Percentiles rank a stretch among this genome's conserved stretches.
These are phyloP conservation scores for Zaprionus camerounensis DNA, from an alignment of 1,140 invertebrate species.

Conservation along the genomic window DNA sequence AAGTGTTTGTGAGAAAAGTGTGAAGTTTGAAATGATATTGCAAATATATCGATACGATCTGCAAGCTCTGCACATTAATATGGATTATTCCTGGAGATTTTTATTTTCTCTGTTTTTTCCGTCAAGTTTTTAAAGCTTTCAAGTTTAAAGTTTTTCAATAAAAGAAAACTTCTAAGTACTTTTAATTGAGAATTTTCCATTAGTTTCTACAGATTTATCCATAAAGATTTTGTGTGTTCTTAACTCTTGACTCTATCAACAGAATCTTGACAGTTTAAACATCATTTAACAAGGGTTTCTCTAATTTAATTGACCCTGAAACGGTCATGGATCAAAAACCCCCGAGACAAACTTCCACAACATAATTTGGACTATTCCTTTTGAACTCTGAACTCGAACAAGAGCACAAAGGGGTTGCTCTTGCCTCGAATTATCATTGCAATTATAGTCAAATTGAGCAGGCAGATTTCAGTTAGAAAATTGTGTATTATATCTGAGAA, in stretches of 20 bases:
- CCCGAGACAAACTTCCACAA: not conserved
- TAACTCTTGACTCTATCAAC: not conserved
- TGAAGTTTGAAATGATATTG: not conserved
- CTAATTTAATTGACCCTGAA: constrained; percentile 13
- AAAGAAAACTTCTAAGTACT: too few species aligned
- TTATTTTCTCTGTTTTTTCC: not conserved
- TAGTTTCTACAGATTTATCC: not conserved
- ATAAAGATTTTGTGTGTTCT: not conserved
- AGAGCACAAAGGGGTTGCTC: constrained; percentile 21
- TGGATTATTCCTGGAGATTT: not conserved
- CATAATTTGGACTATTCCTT: not conserved
- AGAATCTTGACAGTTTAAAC: not conserved
- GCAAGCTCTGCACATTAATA: constrained; percentile 8
- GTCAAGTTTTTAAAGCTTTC: not conserved
- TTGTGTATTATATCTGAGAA: not conserved
- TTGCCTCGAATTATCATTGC: constrained; percentile 5
- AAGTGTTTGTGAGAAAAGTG: constrained; percentile 9
- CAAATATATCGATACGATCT: not conserved
- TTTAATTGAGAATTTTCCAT: too few species aligned
- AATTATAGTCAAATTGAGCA: constrained; percentile 1
- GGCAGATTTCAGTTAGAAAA: not conserved
- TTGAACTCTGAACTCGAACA: constrained; percentile 27
- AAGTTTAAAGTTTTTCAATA: too few species aligned
- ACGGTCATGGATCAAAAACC: constrained; percentile 11
- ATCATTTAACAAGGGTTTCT: not conserved